Conservation (phyloP, 2,113 vertebrate genomes). For the Calyptommatus sinebrachiatus region DNA sequence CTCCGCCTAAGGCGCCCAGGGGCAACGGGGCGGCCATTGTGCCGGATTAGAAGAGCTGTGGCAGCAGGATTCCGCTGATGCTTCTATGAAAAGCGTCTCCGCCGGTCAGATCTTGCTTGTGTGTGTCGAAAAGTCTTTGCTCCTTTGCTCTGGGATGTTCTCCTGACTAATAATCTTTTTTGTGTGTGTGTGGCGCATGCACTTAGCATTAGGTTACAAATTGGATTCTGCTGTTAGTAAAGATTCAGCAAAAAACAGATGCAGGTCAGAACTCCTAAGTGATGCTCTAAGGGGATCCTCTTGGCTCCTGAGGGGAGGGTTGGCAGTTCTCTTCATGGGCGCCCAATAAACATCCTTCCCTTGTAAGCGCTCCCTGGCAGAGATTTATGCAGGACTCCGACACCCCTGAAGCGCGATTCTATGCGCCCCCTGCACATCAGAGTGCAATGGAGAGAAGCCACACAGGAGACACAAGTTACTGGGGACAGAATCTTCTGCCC, state of each 20-base stretch:
- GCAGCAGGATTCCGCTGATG: no score
- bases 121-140: conserved; percentile 71
- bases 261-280: conserved; percentile 52
- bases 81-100: conserved; percentile 50
- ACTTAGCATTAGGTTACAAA: conserved; percentile 73
- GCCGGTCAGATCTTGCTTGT: conserved; percentile 69
- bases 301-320: conserved; percentile 17
- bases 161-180: conserved; percentile 54
- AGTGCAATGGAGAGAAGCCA: background rate
- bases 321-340: background rate
- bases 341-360: background rate
- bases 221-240: conserved; percentile 71
- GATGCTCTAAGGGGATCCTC: conserved; percentile 46
- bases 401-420: background rate
- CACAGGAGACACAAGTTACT: no score
- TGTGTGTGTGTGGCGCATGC: conserved; percentile 53
- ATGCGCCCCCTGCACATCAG: background rate
- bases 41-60: no score
- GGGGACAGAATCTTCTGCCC: no score
- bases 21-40: no score
- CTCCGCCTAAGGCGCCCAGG: no score
- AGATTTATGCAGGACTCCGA: conserved; percentile 5
- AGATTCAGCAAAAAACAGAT: conserved; percentile 67
- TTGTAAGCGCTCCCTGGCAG: background rate
- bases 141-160: conserved; percentile 58